phyloP scores from a whole-genome alignment of 2,797 vertebrate genomes.

The Muraenolepis orangiensis region DNA sequence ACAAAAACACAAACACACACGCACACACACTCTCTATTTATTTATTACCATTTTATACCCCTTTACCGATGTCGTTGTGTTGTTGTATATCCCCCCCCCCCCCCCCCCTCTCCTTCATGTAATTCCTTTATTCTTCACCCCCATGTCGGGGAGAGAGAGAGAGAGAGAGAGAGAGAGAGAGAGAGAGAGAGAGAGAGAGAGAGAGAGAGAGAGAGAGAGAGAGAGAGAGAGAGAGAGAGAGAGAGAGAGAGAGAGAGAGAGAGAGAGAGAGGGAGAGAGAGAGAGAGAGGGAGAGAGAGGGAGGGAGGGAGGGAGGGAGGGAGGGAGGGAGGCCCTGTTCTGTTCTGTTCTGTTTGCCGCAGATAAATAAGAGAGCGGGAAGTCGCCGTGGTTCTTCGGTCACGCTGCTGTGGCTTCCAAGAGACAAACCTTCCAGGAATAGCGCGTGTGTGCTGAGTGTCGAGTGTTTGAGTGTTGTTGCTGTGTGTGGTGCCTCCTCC shows the following conservation, averaged over 20 bases:
- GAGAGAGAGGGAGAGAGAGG: no score
- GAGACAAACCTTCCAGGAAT: conserved; percentile 83
- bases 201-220: no score
- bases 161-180: no score
- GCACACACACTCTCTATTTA: conserved; percentile 66
- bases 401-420: conserved; percentile 83
- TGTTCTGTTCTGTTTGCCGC: no score
- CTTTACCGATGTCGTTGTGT: conserved; percentile 68
- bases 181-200: no score
- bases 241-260: no score
- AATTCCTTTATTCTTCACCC: conserved; percentile 81
- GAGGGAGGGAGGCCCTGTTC: conserved; percentile 79
- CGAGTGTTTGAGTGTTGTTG: conserved; percentile 60
- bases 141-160: no score
- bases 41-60: conserved; percentile 76
- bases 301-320: no score
- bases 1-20: conserved; percentile 33
- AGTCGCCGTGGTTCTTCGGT: conserved; percentile 84
- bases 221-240: no score
- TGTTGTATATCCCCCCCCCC: conserved; percentile 4
- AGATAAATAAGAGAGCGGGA: conserved; percentile 84
- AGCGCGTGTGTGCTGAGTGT: no score
- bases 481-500: conserved; percentile 62
- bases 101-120: conserved; percentile 28
- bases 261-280: no score